Conservation (phyloP, 2,797 vertebrate genomes). For the Gallirallus australis region DNA sequence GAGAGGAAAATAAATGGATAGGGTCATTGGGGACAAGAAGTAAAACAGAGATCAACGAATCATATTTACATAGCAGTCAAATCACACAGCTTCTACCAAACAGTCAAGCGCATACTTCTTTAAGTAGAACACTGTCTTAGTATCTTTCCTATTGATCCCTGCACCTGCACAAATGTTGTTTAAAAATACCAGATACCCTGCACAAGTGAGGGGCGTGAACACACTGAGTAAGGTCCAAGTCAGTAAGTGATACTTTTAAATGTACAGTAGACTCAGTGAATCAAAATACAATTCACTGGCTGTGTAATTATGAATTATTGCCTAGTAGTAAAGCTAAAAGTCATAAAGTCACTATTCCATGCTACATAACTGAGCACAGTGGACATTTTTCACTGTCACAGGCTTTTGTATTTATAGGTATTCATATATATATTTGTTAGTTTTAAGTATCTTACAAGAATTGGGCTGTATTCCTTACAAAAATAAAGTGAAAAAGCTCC, state of each 20-base stretch:
- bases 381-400: neutral
- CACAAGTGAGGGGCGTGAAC: accelerated
- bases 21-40: neutral
- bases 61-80: neutral
- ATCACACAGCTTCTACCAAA: neutral
- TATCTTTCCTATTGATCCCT: neutral
- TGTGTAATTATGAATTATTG: neutral
- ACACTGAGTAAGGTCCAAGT: neutral
- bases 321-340: neutral
- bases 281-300: neutral
- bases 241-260: neutral
- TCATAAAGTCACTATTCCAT: neutral
- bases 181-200: neutral
- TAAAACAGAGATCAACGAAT: neutral
- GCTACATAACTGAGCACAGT: neutral
- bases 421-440: neutral
- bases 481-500: neutral
- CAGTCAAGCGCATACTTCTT: neutral
- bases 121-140: neutral
- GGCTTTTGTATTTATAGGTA: neutral
- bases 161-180: neutral
- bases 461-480: neutral
- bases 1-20: neutral
- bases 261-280: neutral
- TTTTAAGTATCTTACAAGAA: neutral